A percentile compares a stretch with the other conserved stretches of the same genome.
Evolutionary conservation across 1,140 invertebrate genomes (phyloP).

Genomic region (Brachionus paranguensis): DNA sequence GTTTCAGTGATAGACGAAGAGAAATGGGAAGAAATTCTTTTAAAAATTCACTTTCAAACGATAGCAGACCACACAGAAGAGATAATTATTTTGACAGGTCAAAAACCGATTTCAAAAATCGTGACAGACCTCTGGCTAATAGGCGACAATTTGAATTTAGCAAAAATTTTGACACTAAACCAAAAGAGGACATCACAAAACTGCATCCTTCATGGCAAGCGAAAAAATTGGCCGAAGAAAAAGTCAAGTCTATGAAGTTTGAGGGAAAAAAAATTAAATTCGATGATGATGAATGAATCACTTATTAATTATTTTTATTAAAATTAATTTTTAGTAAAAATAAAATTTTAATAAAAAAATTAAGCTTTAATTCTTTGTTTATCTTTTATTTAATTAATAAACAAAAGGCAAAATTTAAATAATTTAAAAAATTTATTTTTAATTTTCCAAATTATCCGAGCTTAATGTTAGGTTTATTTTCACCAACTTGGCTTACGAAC

Average conservation of each 20-base stretch:
- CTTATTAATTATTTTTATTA: not conserved
- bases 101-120: not conserved
- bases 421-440: not conserved
- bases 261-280: constrained; percentile 34
- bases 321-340: not conserved
- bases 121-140: not conserved
- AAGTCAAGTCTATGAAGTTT: constrained; percentile 6
- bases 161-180: not conserved
- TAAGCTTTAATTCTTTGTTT: too few relatives aligned
- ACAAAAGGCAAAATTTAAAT: not conserved
- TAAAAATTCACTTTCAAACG: not conserved
- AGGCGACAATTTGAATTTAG: not conserved
- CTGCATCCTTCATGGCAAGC: constrained; percentile 39
- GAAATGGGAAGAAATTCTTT: not conserved
- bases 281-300: constrained; percentile 38
- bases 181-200: constrained; percentile 27
- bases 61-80: not conserved
- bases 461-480: not conserved
- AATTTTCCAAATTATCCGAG: not conserved
- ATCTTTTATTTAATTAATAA: too few relatives aligned
- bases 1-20: not conserved
- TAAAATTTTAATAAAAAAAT: not conserved
- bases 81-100: not conserved
- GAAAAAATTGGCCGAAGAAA: constrained; percentile 33
- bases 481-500: not conserved